Evolutionary conservation across 2,888 invertebrate species (phyloP).

Genomic region (Dinocampus coccinellae): DNA sequence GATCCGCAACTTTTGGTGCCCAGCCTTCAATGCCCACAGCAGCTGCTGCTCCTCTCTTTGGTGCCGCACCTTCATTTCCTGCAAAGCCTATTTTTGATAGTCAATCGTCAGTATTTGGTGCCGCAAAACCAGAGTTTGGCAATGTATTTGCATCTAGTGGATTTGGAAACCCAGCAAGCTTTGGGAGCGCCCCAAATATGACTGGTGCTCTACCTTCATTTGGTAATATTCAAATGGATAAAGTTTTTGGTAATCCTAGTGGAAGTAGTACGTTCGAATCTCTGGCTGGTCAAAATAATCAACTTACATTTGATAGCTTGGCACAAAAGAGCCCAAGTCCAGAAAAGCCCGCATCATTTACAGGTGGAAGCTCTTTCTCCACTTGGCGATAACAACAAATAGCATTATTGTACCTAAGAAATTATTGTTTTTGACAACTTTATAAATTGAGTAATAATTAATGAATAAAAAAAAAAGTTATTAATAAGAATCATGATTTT

Average conservation of each 20-base stretch:
- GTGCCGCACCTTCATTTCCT: constrained; percentile 59
- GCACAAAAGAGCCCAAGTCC: constrained; percentile 58
- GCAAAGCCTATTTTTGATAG: constrained; percentile 60
- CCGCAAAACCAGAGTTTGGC: constrained; percentile 55
- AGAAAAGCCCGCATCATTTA: constrained; percentile 57
- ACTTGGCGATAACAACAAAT: constrained; percentile 63
- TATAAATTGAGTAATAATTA: neutral
- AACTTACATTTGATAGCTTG: constrained; percentile 57
- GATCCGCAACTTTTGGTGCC: constrained; percentile 44
- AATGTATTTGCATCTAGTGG: constrained; percentile 53
- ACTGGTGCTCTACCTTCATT: constrained; percentile 53
- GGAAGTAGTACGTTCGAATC: constrained; percentile 62
- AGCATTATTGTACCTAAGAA: neutral
- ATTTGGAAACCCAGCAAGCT: constrained; percentile 57
- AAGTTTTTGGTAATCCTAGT: constrained; percentile 55
- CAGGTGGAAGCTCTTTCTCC: constrained; percentile 64
- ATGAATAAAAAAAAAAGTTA: constrained; percentile 3
- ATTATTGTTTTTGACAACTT: constrained; percentile 3
- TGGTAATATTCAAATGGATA: constrained; percentile 38
- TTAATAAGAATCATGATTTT: neutral
- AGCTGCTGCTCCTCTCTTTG: constrained; percentile 52
- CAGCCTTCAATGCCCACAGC: constrained; percentile 36
- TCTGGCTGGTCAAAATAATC: constrained; percentile 60
- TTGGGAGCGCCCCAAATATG: constrained; percentile 57
- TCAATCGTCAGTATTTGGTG: constrained; percentile 52